Evolutionary conservation across 2,888 invertebrate genomes (phyloP), one percentile per base, ranked within the genome.

Genomic region (Lutraria lutraria): DNA sequence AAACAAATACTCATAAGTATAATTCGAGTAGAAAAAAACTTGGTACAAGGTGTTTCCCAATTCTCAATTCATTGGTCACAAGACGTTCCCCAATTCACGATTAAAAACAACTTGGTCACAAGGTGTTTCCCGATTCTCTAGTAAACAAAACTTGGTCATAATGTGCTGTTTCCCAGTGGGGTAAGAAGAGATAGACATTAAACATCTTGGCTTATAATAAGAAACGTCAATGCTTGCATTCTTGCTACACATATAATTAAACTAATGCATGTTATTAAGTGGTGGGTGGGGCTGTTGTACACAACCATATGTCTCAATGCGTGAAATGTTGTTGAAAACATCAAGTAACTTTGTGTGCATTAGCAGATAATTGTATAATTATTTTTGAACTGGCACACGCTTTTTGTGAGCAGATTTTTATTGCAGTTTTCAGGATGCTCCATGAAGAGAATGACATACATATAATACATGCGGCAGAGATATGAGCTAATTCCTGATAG

Each of bases 291-390:
- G 31, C 31, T 6, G 31, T 76, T 19, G 29, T 76, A 19, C 16
- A 25, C 21, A 76, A 76, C 31, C 34, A 34, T 31, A 34, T 76
- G 31, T 34, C 76, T 76, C 13, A 31, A 76, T 76, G 34, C 31
- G 15, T 34, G 76, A 76, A 76, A 76, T 76, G 19, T 31, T 34
- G 34, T 76, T 34, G 4, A 76, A 31, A 34, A 34, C 76, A 76
- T 76, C 6, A 31, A 76, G 76, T 76, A 31, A 31, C 25, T 25
- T 34, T 34, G 76, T 68, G 63, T 8, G 8, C 63, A 68, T 68
- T 68, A 68, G 63, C 63, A 25, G 63, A n/a, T 68, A 68, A 68
- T 68, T 68, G 25, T 68, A 68, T 25, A n/a, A 68, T 68, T 68
- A 68, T 68, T 68, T 68, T 25, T 25, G 12, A 68, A 25, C 25